Evolutionary conservation across 2,113 vertebrate species (phyloP).

Genomic region (Lucifuga dentata): DNA sequence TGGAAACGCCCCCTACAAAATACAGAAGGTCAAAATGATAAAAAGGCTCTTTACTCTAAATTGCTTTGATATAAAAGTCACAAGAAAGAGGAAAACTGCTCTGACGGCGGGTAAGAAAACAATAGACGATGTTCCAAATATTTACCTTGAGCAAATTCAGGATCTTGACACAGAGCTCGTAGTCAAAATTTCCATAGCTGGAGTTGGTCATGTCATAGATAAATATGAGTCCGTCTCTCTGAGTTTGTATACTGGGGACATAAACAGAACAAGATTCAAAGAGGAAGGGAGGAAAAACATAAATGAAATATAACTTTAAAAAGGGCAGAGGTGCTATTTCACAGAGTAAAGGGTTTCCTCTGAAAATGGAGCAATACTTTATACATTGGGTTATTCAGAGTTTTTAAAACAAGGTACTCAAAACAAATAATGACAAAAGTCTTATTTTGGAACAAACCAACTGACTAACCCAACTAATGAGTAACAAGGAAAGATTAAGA

Average conservation of each 20-base stretch:
- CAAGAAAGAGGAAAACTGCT: not conserved
- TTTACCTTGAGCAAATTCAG: conserved; percentile 86
- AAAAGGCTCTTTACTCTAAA: not conserved
- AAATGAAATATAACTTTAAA: not conserved
- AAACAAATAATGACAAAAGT: not conserved
- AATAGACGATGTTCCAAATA: not conserved
- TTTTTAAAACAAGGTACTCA: not conserved
- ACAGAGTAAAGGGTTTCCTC: too few relatives aligned
- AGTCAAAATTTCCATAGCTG: conserved; percentile 85
- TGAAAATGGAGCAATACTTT: too few relatives aligned
- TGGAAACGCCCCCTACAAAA: conserved; percentile 83
- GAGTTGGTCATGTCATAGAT: conserved; percentile 89
- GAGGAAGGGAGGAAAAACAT: not conserved
- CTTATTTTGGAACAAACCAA: too few relatives aligned
- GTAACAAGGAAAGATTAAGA: not conserved
- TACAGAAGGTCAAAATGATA: not conserved
- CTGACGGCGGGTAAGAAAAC: not conserved
- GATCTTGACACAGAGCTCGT: conserved; percentile 87
- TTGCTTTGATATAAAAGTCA: not conserved
- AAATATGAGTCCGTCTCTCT: conserved; percentile 86
- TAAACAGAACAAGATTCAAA: conserved; percentile 13
- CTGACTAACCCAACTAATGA: not conserved
- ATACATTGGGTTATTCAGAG: too few relatives aligned
- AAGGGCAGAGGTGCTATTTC: too few relatives aligned
- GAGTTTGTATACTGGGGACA: conserved; percentile 79